Evolutionary conservation across 2,113 vertebrate genomes (phyloP), one percentile per base, ranked within the genome.

Genomic region (Microcebus tavaratra): DNA sequence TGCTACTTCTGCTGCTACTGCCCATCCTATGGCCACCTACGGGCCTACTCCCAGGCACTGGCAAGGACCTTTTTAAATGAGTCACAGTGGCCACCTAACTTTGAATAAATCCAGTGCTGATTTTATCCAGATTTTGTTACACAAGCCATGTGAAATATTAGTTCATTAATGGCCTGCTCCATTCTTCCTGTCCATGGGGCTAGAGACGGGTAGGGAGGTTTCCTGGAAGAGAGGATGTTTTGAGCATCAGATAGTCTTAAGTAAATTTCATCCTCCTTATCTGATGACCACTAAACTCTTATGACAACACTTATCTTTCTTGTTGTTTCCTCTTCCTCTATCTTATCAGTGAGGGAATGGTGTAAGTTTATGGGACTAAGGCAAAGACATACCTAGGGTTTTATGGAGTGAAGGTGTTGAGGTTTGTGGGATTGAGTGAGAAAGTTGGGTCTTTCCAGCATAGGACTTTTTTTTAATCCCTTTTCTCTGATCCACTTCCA

Each of bases 201-300:
- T 18, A 6, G 50, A 20, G 14, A 48, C 1, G 23, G 20, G 20
- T 17, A 88, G 57, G 27, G 9, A 91, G 53, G n/a, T 83, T 82
- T 53, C 45, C 34, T 59, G 39, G 45, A 11, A 70, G 36, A 2
- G 15, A 88, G 12, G 15, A 81, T 80, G 63, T 87, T 95, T 89
- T 75, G 6, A 94, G 50, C 73, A 75, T 45, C 8, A 36, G 7
- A 57, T 57, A 57, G 25, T 96, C 90, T 72, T 86, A 90, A 83
- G n/a, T 81, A 94, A 92, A 63, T 73, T 29, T 94, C 55, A 53
- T 82, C 88, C 50, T 55, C n/a, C 31, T 97, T 85, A 93, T 85
- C 76, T 94, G 45, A 81, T 61, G 34, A 25, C 50, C 14, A 1
- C 15, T 95, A 61, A 92, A 68, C 21, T 81, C 8, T n/a, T 81